Evolutionary conservation across 2,113 vertebrate genomes (phyloP).

Genomic region (Cettia cetti): DNA sequence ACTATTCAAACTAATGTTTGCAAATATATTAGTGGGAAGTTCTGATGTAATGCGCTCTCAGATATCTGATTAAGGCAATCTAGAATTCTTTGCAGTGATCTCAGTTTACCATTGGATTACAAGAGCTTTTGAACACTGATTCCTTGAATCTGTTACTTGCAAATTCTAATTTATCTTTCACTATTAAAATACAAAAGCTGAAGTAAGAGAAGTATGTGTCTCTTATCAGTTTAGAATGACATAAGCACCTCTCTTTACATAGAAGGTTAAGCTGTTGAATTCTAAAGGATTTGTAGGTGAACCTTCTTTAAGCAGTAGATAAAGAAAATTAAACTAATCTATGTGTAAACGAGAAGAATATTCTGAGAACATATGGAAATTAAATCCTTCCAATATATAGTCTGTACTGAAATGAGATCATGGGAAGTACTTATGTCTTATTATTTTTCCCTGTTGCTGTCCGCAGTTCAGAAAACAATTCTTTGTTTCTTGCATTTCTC

Average conservation of each 20-base stretch:
- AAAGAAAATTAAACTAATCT: slow-evolving; percentile 66
- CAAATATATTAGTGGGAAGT: background rate
- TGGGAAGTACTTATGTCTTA: background rate
- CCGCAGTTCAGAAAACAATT: background rate
- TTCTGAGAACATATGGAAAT: slow-evolving; percentile 23
- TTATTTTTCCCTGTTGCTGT: background rate
- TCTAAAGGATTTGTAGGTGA: slow-evolving; percentile 46
- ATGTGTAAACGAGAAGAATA: slow-evolving; percentile 36
- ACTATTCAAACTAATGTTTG: slow-evolving; percentile 4
- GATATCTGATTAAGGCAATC: background rate
- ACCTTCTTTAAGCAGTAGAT: slow-evolving; percentile 44
- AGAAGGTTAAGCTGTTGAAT: slow-evolving; percentile 43
- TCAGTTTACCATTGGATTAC: slow-evolving; percentile 44
- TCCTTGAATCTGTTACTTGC: slow-evolving; percentile 2
- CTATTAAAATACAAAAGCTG: slow-evolving; percentile 30
- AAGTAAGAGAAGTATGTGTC: background rate
- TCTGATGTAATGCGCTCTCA: background rate
- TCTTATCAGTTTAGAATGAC: slow-evolving; percentile 60
- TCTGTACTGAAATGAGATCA: background rate
- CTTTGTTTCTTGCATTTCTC: background rate
- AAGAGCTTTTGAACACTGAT: slow-evolving; percentile 21
- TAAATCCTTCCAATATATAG: slow-evolving; percentile 23
- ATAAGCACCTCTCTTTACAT: slow-evolving; percentile 44
- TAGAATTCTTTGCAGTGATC: background rate
- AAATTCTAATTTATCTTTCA: slow-evolving; percentile 21